Percentiles rank a stretch among this genome's conserved stretches.
Evolutionary conservation across 1,140 invertebrate species (phyloP).

Genomic region (Zaprionus lachaisei): DNA sequence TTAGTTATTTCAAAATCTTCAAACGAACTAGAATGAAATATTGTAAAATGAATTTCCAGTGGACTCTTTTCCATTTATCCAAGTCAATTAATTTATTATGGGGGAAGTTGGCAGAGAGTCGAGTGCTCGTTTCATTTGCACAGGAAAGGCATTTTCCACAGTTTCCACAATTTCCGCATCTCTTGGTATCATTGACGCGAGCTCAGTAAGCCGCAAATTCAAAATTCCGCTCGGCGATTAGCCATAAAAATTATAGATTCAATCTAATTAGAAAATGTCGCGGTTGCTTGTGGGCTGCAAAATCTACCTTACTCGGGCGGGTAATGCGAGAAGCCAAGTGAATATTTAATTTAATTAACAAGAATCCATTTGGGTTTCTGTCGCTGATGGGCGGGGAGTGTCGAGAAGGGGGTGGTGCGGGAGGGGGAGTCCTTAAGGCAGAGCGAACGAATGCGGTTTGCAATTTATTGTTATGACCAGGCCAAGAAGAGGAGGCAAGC

Average conservation of each 20-base stretch:
- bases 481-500: constrained; percentile 47
- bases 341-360: constrained; percentile 84
- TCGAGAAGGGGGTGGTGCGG: neutral
- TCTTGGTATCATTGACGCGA: constrained; percentile 36
- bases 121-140: constrained; percentile 63
- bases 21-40: neutral
- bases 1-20: neutral
- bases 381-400: constrained; percentile 2
- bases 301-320: constrained; percentile 19
- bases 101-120: neutral
- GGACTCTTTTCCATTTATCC: neutral
- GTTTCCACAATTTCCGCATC: constrained; percentile 24
- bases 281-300: constrained; percentile 25
- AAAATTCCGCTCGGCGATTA: constrained; percentile 75
- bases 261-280: constrained; percentile 83
- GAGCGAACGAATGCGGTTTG: constrained; percentile 38
- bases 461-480: constrained; percentile 81
- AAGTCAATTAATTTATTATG: constrained; percentile 52
- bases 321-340: constrained; percentile 43
- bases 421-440: neutral
- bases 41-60: neutral
- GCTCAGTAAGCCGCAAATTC: constrained; percentile 60
- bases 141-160: constrained; percentile 59
- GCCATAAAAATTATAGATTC: constrained; percentile 84
- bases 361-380: constrained; percentile 71